phyloP scores from a whole-genome alignment of 2,888 invertebrate genomes.

The Drosophila kambysellisi region DNA sequence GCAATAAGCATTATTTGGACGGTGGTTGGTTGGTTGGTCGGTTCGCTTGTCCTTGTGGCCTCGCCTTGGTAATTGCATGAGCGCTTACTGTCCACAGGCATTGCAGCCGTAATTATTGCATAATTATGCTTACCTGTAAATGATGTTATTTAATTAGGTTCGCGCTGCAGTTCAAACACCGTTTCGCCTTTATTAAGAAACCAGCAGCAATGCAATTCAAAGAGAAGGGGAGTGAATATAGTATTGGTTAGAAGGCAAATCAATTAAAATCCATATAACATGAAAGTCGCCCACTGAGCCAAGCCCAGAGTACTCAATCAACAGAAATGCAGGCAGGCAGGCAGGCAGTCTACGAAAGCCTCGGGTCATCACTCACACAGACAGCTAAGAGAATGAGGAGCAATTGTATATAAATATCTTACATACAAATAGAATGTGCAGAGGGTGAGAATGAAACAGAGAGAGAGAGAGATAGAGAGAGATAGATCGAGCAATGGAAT shows the following conservation, averaged over 20 bases:
- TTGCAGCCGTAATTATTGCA: conserved; percentile 68
- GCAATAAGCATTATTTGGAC: conserved; percentile 21
- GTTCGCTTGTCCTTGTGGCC: conserved; percentile 28
- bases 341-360: conserved; percentile 51
- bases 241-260: conserved; percentile 53
- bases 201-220: conserved; percentile 33
- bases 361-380: conserved; percentile 73
- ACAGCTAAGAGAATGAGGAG: conserved; percentile 19
- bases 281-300: conserved; percentile 57
- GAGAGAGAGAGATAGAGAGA: conserved; percentile 9
- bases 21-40: conserved; percentile 24
- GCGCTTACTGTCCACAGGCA: conserved; percentile 33
- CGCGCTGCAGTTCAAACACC: conserved; percentile 32
- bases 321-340: conserved; percentile 41
- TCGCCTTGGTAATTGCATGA: conserved; percentile 38
- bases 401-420: conserved; percentile 16
- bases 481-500: neutral
- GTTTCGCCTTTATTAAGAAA: conserved; percentile 40
- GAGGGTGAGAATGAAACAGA: conserved; percentile 7
- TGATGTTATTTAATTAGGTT: conserved; percentile 68
- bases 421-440: neutral
- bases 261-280: conserved; percentile 68
- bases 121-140: conserved; percentile 69
- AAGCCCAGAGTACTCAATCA: conserved; percentile 66
- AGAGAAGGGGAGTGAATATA: neutral